Evolutionary conservation across 2,113 vertebrate genomes (phyloP), one percentile per base, ranked within the genome.

Genomic region (Anoura caudifer): DNA sequence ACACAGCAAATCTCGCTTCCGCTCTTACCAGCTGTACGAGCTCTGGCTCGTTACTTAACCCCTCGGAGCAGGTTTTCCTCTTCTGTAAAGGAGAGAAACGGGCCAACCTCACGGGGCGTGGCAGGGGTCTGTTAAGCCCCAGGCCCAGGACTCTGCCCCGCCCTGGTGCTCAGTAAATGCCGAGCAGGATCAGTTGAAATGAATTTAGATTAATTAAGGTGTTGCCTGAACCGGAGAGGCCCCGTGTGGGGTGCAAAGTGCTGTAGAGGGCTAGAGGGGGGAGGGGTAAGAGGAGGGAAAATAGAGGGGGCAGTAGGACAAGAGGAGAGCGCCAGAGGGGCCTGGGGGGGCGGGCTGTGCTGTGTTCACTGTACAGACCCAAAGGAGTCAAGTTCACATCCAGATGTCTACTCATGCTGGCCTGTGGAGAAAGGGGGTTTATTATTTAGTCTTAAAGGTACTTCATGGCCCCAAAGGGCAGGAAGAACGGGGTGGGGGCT

Each of bases 241-340:
- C 52, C 0, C 0, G 5, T 17, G 22, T 2, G 3, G 80, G 20
- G 22, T 9, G 3, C 13, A 54, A 33, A 33, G 4, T 5, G 33
- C 0, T 0, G 3, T 1, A 5, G 4, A 16, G 80, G 14, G n/a
- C 0, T 3, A 11, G 61, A 9, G 28, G 6, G 1, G 36, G 63
- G 28, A 16, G 1, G 11, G 54, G 59, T 3, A 5, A 54, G 52
- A 28, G 43, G 24, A 31, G 43, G 83, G 63, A 17, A 12, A 13
- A 0, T 2, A 24, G 63, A 22, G 17, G 50, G 31, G 45, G 1
- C 33, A 41, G 63, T 33, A 33, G n/a, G 63, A 16, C 19, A 7
- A 7, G 31, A 13, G 7, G n/a, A 28, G 31, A 24, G 61, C 1
- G 4, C 26, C 36, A 4, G 7, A 26, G 72, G 52, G 41, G 54